Evolutionary conservation across 2,797 vertebrate species (phyloP).

Genomic region (Antennarius maculatus): DNA sequence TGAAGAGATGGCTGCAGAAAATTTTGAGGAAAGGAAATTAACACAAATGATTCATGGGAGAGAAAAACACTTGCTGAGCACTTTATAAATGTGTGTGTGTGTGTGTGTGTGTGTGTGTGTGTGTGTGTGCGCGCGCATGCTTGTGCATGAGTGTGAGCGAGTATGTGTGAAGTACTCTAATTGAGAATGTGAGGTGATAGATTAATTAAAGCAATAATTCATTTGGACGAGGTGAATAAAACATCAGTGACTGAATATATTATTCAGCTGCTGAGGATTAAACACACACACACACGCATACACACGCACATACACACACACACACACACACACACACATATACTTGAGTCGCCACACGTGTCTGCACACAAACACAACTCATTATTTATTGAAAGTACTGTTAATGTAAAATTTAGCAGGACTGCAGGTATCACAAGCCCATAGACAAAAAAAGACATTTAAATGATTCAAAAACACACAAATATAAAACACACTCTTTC

Average conservation of each 20-base stretch:
- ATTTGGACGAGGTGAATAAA: conserved; percentile 48
- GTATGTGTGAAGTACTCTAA: conserved; percentile 14
- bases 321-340: conserved; percentile 5
- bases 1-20: too few species aligned
- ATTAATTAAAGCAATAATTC: conserved; percentile 64
- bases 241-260: conserved; percentile 48
- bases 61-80: background rate
- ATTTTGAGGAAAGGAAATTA: background rate
- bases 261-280: conserved; percentile 39
- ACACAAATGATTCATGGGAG: background rate
- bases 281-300: conserved; percentile 12
- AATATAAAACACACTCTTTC: conserved; percentile 4
- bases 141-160: conserved; percentile 18
- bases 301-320: conserved; percentile 7
- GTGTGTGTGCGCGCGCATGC: conserved; percentile 11
- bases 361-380: conserved; percentile 7
- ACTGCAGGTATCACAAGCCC: conserved; percentile 54
- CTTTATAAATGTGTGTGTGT: conserved; percentile 12
- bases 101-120: conserved; percentile 12
- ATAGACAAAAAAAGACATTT: conserved; percentile 46
- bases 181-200: conserved; percentile 28
- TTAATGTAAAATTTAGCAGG: conserved; percentile 64
- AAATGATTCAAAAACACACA: conserved; percentile 57
- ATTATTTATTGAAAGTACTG: conserved; percentile 60
- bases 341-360: background rate